Conservation (phyloP, 92 coral and sea anemone species). For the Porites cylindrica region DNA sequence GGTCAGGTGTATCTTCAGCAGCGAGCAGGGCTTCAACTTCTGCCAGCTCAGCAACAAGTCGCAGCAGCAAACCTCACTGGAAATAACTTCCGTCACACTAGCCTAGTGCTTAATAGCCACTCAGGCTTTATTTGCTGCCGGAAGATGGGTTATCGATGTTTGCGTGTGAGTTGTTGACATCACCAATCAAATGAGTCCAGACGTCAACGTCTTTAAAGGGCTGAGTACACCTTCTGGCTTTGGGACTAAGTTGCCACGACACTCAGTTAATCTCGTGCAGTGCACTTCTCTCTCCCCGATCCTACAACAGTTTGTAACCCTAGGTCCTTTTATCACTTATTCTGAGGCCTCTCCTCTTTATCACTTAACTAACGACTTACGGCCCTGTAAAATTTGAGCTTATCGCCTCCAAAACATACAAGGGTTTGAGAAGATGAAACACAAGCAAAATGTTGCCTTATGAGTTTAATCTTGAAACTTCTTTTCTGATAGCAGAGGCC, state of each 20-base stretch:
- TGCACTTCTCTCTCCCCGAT: too few species aligned
- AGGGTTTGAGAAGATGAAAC: too few species aligned
- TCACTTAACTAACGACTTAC: too few species aligned
- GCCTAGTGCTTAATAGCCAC: neutral
- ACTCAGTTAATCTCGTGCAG: neutral
- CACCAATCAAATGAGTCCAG: neutral
- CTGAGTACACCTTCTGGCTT: neutral
- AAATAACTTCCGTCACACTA: slow-evolving; percentile 39
- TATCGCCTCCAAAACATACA: too few species aligned
- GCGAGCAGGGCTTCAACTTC: slow-evolving; percentile 83
- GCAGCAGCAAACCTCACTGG: slow-evolving; percentile 89
- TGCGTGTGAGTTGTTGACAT: neutral
- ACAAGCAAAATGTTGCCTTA: too few species aligned
- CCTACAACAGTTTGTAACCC: too few species aligned
- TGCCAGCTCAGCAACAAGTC: slow-evolving; percentile 73
- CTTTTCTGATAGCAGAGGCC: too few species aligned
- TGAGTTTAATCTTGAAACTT: too few species aligned
- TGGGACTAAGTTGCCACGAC: neutral
- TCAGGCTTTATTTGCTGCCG: neutral
- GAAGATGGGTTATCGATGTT: neutral
- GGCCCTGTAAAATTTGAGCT: too few species aligned
- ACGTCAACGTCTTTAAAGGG: neutral
- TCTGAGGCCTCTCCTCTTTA: too few species aligned
- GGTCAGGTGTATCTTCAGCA: slow-evolving; percentile 83
- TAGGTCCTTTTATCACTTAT: too few species aligned